Percentiles rank a stretch among this genome's conserved stretches.
Evolutionary conservation across 1,140 invertebrate genomes (phyloP).

Genomic region (Agrilus planipennis): DNA sequence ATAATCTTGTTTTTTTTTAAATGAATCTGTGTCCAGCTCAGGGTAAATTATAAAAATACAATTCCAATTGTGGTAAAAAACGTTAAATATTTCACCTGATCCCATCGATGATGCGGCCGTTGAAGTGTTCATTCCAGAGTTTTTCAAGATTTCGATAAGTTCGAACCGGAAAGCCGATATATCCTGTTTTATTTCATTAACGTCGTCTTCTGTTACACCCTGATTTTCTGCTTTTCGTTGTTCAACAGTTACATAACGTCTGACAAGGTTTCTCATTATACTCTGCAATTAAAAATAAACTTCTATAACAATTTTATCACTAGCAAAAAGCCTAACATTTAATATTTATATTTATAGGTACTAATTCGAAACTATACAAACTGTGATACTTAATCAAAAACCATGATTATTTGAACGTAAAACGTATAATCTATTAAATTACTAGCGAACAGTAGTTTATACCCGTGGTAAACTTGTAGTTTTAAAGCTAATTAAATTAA

Average conservation of each 20-base stretch:
- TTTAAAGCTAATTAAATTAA: too few relatives aligned
- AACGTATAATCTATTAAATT: too few relatives aligned
- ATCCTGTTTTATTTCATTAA: conserved; percentile 98
- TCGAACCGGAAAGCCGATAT: conserved; percentile 92
- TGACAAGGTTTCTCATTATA: conserved; percentile 91
- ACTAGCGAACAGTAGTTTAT: too few relatives aligned
- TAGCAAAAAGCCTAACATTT: background rate
- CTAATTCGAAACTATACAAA: background rate
- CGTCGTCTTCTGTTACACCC: conserved; percentile 96
- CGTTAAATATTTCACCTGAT: conserved; percentile 5
- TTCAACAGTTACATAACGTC: conserved; percentile 90
- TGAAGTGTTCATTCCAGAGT: conserved; percentile 84
- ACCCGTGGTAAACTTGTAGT: too few relatives aligned
- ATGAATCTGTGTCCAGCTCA: too few relatives aligned
- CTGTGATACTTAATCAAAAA: background rate
- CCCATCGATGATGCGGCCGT: conserved; percentile 58
- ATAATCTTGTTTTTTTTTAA: too few relatives aligned
- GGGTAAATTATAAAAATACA: too few relatives aligned
- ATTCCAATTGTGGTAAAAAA: too few relatives aligned
- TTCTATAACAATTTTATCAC: background rate
- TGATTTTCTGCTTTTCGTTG: conserved; percentile 87
- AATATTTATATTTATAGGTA: background rate
- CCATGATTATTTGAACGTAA: too few relatives aligned
- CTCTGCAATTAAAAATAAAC: conserved; percentile 41
- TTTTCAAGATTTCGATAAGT: conserved; percentile 88